Base-by-base conservation (phyloP, 2,888 invertebrate genomes). In the Drosophila mettleri region DNA sequence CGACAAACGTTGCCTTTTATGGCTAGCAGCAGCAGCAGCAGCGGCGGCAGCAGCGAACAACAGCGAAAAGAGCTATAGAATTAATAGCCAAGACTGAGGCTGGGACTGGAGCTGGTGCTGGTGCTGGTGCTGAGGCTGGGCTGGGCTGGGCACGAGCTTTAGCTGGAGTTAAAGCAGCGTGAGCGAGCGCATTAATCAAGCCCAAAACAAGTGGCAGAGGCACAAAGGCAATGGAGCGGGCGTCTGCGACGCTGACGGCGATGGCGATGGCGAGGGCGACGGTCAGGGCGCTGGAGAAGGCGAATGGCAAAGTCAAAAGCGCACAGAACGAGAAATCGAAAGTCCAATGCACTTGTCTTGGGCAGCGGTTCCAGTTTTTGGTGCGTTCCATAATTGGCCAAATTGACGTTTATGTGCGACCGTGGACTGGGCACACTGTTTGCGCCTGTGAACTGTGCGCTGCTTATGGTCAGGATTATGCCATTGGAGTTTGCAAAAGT, bases 1-100 rank as follows among this genome's bases (percentile, higher is more conserved):
- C 83, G 87, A 83, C 83, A 83, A 83, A 83, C 87, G 73, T 83
- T 77, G 85, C 87, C 83, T 83, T 86, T 83, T 83, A 74, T 74
- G 81, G 87, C 72, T 53, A 54, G 57, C 72, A 68, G 65, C 71
- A 58, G 59, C 64, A 60, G 49, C 58, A 43, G n/a, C 52, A 52
- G 20, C 61, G 48, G 12, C 45, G 43, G 24, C 58, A 68, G 39
- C 58, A 45, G 16, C 43, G 43, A 27, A 48, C 49, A 57, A 39
- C 54, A 51, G 43, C 38, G 69, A 52, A 55, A 43, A 61, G 59
- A 36, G 55, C 78, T 86, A 64, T 78, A 70, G 84, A 82, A 86
- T 80, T 80, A 86, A 86, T 83, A 86, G 80, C 83, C 74, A 69
- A 69, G 69, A 52, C 73, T 64, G 68, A 54, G 59, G 53, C 63